Conservation (phyloP, 2,113 vertebrate species). For the Formicarius rufipectus region DNA sequence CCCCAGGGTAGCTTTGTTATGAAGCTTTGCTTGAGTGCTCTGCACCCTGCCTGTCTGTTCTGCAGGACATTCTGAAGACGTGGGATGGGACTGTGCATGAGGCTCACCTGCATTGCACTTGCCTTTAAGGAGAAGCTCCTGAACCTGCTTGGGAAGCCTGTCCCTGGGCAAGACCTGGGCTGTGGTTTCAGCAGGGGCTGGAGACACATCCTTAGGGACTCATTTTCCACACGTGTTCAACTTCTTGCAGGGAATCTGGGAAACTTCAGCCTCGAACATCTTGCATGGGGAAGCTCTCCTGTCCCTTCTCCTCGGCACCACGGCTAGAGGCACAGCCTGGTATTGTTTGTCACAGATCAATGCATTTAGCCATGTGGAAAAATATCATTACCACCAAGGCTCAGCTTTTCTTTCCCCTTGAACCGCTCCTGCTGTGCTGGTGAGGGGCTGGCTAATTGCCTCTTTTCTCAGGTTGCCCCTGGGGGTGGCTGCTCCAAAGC, state of each 20-base stretch:
- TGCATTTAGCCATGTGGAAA: constrained; percentile 63
- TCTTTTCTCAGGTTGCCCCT: constrained; percentile 25
- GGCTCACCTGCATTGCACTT: neutral
- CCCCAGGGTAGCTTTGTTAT: neutral
- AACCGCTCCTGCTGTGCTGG: neutral
- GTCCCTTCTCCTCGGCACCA: neutral
- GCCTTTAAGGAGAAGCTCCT: neutral
- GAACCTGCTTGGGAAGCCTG: rapidly evolving
- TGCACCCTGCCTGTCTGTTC: neutral
- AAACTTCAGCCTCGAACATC: neutral
- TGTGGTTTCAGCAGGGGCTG: neutral
- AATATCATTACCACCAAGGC: constrained; percentile 47
- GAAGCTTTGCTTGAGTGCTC: neutral
- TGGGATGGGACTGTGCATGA: rapidly evolving
- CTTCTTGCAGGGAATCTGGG: neutral
- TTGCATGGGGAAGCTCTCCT: neutral
- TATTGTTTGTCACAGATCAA: constrained; percentile 57
- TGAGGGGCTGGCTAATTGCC: constrained; percentile 47
- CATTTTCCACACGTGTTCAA: rapidly evolving
- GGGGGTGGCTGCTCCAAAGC: neutral
- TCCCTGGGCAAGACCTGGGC: neutral
- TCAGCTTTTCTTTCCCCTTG: constrained; percentile 20
- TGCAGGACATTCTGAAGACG: neutral
- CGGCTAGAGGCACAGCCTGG: neutral
- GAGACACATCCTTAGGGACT: neutral